Percentiles rank a stretch among this genome's conserved stretches.
These are phyloP conservation scores for Psammodynastes pulverulentus DNA, from an alignment of 2,113 vertebrate genomes.

Conservation along the genomic window DNA sequence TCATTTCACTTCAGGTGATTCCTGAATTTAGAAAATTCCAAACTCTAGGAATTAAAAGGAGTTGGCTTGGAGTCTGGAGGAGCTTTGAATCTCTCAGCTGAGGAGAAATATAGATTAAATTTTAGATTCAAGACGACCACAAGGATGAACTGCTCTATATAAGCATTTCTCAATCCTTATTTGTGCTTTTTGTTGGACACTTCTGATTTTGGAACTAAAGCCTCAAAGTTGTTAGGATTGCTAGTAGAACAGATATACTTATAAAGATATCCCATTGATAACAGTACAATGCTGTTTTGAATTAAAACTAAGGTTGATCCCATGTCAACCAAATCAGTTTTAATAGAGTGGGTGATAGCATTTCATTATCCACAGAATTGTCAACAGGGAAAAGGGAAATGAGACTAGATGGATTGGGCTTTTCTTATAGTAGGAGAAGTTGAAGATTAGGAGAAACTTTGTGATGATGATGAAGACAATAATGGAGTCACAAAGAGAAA, in stretches of 20 bases:
- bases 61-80: neutral
- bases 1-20: neutral
- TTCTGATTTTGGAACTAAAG: neutral
- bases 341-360: neutral
- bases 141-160: neutral
- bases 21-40: neutral
- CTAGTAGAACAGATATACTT: neutral
- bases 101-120: neutral
- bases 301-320: neutral
- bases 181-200: neutral
- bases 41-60: neutral
- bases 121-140: neutral
- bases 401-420: neutral
- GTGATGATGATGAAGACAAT: neutral
- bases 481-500: neutral
- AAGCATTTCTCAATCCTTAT: neutral
- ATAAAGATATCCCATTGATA: neutral
- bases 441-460: neutral
- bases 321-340: neutral
- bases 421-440: neutral
- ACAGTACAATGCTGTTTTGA: neutral
- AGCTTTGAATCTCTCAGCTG: neutral
- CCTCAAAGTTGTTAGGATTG: neutral
- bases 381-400: neutral
- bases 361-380: neutral